Base-by-base conservation (phyloP, 2,888 invertebrate genomes). In the Lithophane semibrunnea region DNA sequence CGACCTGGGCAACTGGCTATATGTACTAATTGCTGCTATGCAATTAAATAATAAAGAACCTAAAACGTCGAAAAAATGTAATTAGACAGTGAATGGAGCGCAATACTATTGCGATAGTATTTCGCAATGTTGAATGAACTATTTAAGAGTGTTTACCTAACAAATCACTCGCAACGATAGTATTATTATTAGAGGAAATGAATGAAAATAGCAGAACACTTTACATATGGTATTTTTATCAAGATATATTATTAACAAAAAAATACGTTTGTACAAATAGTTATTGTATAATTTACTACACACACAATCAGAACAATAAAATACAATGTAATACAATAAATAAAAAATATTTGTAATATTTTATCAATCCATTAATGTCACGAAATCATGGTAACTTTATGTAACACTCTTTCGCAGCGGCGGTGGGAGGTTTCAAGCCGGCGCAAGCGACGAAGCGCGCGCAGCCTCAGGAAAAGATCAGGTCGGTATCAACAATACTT, bases 401-500 rank as follows among this genome's bases (percentile, higher is more conserved):
- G 93, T 93, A 95, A 95, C 90, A 89, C 81, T 93, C 91, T 94
- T 94, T 93, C 92, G 91, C 95, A 95, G 96, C 92, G 88, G 94
- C 93, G 92, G 94, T 93, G 94, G 96, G 95, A 92, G 95, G 92
- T 88, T 94, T 92, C 94, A 93, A 92, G 92, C 83, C 92, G 91
- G 92, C 95, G 94, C 95, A 91, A 82, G 92, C 95, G 93, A 92
- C 93, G 88, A 92, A 89, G 80, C 92, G 91, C 88, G 77, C 92
- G 87, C 93, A 93, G 92, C 93, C 94, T 92, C 94, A 94, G 93
- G 95, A 95, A 94, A 95, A 95, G 95, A 95, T 94, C 95, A 95
- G 96, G 93, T 93, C 84, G 79, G 91, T 92, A 91, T 86, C 87
- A 88, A 88, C 88, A 86, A 88, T 90, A 91, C 91, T 94, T 93